Conservation (phyloP, 2,113 vertebrate species). For the Plectropomus leopardus region DNA sequence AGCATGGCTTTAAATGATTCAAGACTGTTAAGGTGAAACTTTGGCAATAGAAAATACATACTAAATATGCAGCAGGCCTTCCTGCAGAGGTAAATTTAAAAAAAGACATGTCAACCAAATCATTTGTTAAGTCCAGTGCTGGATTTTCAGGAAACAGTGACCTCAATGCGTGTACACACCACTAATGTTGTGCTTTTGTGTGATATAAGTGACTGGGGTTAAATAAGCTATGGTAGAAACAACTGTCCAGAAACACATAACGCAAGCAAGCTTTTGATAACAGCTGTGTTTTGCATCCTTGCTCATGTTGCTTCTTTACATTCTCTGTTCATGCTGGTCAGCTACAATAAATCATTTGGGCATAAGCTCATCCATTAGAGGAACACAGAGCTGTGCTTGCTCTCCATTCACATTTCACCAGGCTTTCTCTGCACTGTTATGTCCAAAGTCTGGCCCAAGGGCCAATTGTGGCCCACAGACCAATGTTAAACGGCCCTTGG, state of each 20-base stretch:
- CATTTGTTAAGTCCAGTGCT: neutral
- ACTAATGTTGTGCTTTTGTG: neutral
- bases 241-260: neutral
- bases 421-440: conserved; percentile 15
- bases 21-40: neutral
- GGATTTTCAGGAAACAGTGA: neutral
- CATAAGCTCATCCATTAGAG: conserved; percentile 1
- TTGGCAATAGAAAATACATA: neutral
- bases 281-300: neutral
- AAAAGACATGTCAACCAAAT: neutral
- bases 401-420: conserved; percentile 8
- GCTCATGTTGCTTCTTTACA: conserved; percentile 3
- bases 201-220: neutral
- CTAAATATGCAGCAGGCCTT: neutral
- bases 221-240: neutral
- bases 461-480: too few species aligned
- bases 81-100: too few species aligned
- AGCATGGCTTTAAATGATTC: neutral
- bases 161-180: neutral
- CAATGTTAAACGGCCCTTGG: too few species aligned
- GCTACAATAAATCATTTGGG: neutral
- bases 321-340: neutral
- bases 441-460: too few species aligned
- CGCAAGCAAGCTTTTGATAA: neutral
- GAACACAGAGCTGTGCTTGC: neutral